These are phyloP conservation scores for Nesoenas mayeri DNA, from an alignment of 2,113 vertebrate genomes.

Conservation along the genomic window DNA sequence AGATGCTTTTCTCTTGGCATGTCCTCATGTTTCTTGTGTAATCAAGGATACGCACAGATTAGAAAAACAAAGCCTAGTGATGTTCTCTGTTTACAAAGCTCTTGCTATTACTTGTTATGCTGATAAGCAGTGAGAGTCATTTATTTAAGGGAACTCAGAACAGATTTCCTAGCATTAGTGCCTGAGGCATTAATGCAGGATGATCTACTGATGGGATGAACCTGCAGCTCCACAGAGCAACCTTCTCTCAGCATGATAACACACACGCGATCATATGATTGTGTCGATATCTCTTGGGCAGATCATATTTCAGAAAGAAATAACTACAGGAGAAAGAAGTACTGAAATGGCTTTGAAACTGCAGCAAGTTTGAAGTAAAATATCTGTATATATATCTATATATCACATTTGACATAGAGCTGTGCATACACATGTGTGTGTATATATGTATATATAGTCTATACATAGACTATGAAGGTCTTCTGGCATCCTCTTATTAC, in stretches of 20 bases:
- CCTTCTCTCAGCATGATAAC: neutral
- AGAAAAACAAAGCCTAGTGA: neutral
- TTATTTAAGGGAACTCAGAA: neutral
- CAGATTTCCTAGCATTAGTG: conserved; percentile 34
- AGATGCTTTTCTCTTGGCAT: neutral
- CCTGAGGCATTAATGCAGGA: conserved; percentile 13
- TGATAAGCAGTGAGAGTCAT: conserved; percentile 28
- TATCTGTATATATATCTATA: neutral
- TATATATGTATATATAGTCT: neutral
- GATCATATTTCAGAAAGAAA: neutral
- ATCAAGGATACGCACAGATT: neutral
- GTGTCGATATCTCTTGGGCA: neutral
- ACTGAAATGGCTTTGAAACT: neutral
- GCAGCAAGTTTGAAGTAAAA: neutral
- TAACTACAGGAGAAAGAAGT: neutral
- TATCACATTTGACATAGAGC: neutral
- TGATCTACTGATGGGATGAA: conserved; percentile 23
- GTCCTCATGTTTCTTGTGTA: neutral
- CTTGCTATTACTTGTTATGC: neutral
- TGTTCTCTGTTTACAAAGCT: conserved; percentile 33
- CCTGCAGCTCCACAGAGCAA: neutral
- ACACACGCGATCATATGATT: fast-evolving
- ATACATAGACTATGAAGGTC: neutral
- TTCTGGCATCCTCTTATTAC: conserved; percentile 8
- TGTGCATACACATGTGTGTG: neutral